Evolutionary conservation across 2,888 invertebrate genomes (phyloP).

Genomic region (Ophioninae sp.): DNA sequence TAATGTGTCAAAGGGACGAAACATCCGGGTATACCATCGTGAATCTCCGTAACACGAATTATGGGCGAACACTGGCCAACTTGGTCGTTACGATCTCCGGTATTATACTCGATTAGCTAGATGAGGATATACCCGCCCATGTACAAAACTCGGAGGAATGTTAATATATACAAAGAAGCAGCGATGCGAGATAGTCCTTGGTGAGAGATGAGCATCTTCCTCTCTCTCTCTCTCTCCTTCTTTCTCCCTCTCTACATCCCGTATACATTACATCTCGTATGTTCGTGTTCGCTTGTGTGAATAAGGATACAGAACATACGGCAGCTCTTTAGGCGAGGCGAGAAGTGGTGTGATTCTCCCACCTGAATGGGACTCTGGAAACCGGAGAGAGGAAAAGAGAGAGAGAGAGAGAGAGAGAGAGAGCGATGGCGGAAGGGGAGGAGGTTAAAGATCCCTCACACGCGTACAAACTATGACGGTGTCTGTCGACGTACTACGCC

Average conservation of each 20-base stretch:
- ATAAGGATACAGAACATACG: constrained; percentile 7
- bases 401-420: constrained; percentile 2
- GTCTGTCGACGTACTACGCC: constrained; percentile 17
- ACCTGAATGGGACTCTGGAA: constrained; percentile 42
- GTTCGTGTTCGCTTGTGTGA: too few species aligned
- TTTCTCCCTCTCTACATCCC: constrained; percentile 1
- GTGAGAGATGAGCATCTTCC: constrained; percentile 46
- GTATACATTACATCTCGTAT: too few species aligned
- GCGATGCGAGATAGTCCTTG: too few species aligned
- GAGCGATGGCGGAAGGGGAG: constrained; percentile 22
- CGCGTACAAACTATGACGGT: constrained; percentile 16
- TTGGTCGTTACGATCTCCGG: constrained; percentile 37
- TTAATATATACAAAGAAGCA: constrained; percentile 61
- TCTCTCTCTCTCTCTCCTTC: constrained; percentile 7
- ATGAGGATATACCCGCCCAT: constrained; percentile 42
- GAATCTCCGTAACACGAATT: constrained; percentile 6
- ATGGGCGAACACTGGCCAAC: constrained; percentile 33
- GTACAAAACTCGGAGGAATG: constrained; percentile 59
- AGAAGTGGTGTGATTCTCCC: constrained; percentile 42
- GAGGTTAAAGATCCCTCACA: constrained; percentile 26
- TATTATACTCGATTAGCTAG: constrained; percentile 61
- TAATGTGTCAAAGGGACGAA: constrained; percentile 20
- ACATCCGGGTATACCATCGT: constrained; percentile 6
- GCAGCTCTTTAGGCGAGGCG: neutral
- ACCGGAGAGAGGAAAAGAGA: constrained; percentile 20